Evolutionary conservation across 2,888 invertebrate species (phyloP).

Genomic region (Rhogogaster chlorosoma): DNA sequence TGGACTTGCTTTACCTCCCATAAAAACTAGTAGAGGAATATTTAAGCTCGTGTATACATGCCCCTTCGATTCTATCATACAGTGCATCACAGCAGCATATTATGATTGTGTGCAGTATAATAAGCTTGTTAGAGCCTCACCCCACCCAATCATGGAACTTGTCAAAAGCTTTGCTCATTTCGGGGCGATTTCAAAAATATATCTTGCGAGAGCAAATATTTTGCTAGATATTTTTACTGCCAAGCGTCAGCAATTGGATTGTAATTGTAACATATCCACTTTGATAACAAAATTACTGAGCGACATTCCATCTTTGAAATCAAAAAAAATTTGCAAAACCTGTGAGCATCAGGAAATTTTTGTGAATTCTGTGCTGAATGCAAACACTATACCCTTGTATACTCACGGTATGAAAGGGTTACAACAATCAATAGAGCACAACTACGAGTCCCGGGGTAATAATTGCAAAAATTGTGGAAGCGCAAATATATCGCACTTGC

Average conservation of each 20-base stretch:
- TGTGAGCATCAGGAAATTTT: not conserved
- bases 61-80: conserved; percentile 6
- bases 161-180: conserved; percentile 27
- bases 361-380: not conserved
- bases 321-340: not conserved
- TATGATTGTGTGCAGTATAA: conserved; percentile 18
- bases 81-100: conserved; percentile 20
- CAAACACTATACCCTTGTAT: conserved; percentile 22
- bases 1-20: not conserved
- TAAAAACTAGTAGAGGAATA: not conserved
- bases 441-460: not conserved
- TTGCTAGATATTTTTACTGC: not conserved
- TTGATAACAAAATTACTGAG: not conserved
- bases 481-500: not conserved
- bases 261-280: not conserved
- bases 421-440: conserved; percentile 4
- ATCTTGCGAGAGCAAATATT: not conserved
- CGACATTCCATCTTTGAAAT: not conserved
- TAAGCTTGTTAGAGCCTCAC: not conserved
- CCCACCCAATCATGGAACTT: not conserved
- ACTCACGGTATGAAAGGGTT: conserved; percentile 3
- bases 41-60: not conserved
- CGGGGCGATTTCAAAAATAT: conserved; percentile 9
- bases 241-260: not conserved
- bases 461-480: not conserved